A percentile compares a stretch with the other conserved stretches of the same genome.
phyloP scores from a whole-genome alignment of 2,888 invertebrate species.

The Leptinotarsa juncta region DNA sequence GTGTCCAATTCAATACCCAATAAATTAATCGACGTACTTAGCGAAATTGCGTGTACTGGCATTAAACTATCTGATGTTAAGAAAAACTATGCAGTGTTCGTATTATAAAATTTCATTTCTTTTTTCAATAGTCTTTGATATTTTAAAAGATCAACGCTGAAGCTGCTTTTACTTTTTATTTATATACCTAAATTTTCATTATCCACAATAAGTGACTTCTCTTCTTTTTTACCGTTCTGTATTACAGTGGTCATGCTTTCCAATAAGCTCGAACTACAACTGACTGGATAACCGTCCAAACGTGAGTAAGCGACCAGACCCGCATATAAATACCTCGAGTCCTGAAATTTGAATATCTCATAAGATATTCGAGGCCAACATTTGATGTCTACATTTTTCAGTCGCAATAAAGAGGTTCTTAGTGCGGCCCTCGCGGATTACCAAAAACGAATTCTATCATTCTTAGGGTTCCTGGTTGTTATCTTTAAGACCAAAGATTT shows the following conservation, averaged over 20 bases:
- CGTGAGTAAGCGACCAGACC: background rate
- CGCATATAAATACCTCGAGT: background rate
- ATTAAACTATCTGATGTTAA: too few species aligned
- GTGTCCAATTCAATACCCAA: too few species aligned
- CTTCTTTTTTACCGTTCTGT: background rate
- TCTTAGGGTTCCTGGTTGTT: conserved; percentile 43
- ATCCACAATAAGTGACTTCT: background rate
- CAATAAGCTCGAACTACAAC: conserved; percentile 5
- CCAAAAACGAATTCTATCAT: conserved; percentile 44
- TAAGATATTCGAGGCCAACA: conserved; percentile 11
- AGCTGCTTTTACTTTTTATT: too few species aligned
- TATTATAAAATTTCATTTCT: too few species aligned
- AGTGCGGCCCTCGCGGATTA: conserved; percentile 42
- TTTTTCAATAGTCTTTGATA: too few species aligned
- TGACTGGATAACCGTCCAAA: background rate
- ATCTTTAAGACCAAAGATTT: conserved; percentile 42
- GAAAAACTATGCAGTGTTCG: too few species aligned
- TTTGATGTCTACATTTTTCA: conserved; percentile 24
- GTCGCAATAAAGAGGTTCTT: conserved; percentile 25
- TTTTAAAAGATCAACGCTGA: too few species aligned
- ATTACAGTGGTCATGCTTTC: background rate
- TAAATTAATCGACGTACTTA: too few species aligned
- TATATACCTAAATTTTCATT: too few species aligned
- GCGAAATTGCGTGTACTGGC: too few species aligned
- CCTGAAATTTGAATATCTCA: conserved; percentile 18